Evolutionary conservation across 2,888 invertebrate genomes (phyloP).

Genomic region (Eubasilissa splendida): DNA sequence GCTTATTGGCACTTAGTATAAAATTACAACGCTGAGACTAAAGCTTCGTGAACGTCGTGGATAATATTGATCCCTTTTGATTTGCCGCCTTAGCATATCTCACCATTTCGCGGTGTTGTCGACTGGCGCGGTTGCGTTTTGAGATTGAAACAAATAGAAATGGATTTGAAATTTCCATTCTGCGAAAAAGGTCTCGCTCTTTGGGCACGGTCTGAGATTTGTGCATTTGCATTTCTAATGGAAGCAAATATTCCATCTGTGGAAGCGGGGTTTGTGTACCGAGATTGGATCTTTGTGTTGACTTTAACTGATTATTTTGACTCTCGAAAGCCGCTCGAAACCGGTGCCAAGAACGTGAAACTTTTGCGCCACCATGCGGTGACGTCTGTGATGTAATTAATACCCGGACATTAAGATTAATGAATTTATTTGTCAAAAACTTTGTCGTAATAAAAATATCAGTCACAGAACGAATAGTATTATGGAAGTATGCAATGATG

Average conservation of each 20-base stretch:
- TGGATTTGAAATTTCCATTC: constrained; percentile 9
- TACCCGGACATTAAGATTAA: too few relatives aligned
- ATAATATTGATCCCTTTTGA: too few relatives aligned
- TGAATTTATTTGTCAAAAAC: too few relatives aligned
- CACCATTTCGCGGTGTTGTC: not conserved
- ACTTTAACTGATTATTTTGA: constrained; percentile 29
- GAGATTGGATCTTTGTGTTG: constrained; percentile 14
- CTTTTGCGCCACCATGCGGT: too few relatives aligned
- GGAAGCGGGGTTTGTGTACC: constrained; percentile 16
- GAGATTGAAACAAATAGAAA: constrained; percentile 25
- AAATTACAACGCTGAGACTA: too few relatives aligned
- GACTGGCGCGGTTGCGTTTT: not conserved
- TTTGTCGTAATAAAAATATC: too few relatives aligned
- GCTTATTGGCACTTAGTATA: too few relatives aligned
- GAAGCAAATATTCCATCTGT: constrained; percentile 45
- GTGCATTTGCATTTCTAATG: constrained; percentile 52
- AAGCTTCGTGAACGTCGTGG: too few relatives aligned
- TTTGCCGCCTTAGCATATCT: not conserved
- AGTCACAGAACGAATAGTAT: too few relatives aligned
- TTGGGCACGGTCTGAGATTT: constrained; percentile 24
- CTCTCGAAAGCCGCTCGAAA: not conserved
- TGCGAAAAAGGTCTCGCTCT: constrained; percentile 8
- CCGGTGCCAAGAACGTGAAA: not conserved
- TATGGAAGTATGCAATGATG: too few relatives aligned
- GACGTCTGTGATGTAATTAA: too few relatives aligned